Conservation (phyloP, 1,140 invertebrate species). For the Homalodisca vitripennis region DNA sequence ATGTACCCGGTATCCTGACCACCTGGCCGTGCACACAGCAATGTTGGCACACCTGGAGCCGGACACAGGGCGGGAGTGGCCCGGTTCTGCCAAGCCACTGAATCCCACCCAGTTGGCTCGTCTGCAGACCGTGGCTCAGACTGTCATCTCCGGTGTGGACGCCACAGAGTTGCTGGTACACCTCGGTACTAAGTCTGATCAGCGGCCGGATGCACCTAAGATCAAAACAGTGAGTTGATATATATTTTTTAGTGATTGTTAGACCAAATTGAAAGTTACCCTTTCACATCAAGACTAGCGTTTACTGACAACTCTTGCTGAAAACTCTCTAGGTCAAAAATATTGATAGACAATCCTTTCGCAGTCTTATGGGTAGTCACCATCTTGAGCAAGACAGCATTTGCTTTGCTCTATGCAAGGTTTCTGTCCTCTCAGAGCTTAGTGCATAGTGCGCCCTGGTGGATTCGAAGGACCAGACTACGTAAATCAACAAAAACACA, state of each 20-base stretch:
- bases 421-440: too few relatives aligned
- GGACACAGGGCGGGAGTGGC: slow-evolving; percentile 45
- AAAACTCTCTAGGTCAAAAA: too few relatives aligned
- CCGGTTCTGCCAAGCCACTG: slow-evolving; percentile 28
- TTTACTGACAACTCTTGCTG: not conserved
- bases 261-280: too few relatives aligned
- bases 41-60: slow-evolving; percentile 74
- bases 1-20: slow-evolving; percentile 63
- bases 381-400: too few relatives aligned
- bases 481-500: too few relatives aligned
- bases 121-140: slow-evolving; percentile 59
- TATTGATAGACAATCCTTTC: too few relatives aligned
- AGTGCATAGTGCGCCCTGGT: too few relatives aligned
- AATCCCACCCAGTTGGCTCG: slow-evolving; percentile 46
- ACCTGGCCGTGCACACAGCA: slow-evolving; percentile 71
- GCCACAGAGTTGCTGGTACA: slow-evolving; percentile 67
- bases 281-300: too few relatives aligned
- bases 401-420: too few relatives aligned
- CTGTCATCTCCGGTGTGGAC: slow-evolving; percentile 71
- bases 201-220: slow-evolving; percentile 70
- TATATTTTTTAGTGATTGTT: slow-evolving; percentile 30
- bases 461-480: too few relatives aligned
- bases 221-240: slow-evolving; percentile 65
- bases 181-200: slow-evolving; percentile 78
- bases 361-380: too few relatives aligned